phyloP scores from a whole-genome alignment of 2,888 invertebrate genomes.

The Orchestes rusci region DNA sequence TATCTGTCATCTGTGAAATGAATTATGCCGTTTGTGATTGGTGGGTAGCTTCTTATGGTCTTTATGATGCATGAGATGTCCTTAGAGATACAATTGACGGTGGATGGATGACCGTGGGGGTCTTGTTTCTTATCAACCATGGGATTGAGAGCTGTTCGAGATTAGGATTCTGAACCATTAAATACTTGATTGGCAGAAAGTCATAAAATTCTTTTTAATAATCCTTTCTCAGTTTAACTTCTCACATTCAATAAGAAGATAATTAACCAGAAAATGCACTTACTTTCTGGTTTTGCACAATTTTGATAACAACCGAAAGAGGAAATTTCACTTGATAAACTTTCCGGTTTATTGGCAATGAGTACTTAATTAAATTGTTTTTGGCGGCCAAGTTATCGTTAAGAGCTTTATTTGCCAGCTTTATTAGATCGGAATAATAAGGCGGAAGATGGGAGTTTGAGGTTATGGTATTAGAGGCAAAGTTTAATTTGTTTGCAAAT shows the following conservation, averaged over 20 bases:
- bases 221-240: background rate
- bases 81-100: constrained; percentile 21
- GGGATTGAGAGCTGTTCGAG: too few relatives aligned
- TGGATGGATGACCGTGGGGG: constrained; percentile 13
- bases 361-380: constrained; percentile 21
- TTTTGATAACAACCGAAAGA: constrained; percentile 21
- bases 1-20: constrained; percentile 25
- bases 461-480: too few relatives aligned
- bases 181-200: background rate
- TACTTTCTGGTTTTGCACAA: constrained; percentile 7
- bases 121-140: constrained; percentile 12
- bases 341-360: constrained; percentile 20
- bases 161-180: background rate
- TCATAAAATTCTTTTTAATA: background rate
- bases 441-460: too few relatives aligned
- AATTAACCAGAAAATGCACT: background rate
- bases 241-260: background rate
- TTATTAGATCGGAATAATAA: constrained; percentile 3
- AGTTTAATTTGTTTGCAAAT: too few relatives aligned
- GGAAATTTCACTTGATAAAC: constrained; percentile 19
- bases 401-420: constrained; percentile 4
- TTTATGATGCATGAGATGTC: constrained; percentile 26
- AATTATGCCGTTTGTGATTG: constrained; percentile 23
- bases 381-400: background rate
- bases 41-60: constrained; percentile 18